Evolutionary conservation across 2,113 vertebrate species (phyloP).

Genomic region (Ciconia boyciana): DNA sequence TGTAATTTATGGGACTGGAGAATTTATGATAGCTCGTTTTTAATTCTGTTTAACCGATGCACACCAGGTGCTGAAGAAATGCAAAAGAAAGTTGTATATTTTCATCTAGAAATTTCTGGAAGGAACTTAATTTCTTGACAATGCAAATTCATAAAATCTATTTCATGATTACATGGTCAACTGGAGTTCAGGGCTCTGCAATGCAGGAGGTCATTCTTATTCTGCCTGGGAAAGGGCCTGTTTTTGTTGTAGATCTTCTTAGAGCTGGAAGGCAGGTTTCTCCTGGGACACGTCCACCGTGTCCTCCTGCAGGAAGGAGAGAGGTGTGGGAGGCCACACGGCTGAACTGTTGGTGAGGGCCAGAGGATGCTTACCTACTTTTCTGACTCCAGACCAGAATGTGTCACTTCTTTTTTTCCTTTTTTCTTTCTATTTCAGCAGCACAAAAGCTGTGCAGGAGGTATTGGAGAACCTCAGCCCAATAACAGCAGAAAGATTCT

Average conservation of each 20-base stretch:
- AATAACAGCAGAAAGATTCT: background rate
- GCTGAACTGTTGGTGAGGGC: rapidly evolving
- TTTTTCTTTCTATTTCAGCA: background rate
- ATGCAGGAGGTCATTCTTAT: background rate
- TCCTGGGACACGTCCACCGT: rapidly evolving
- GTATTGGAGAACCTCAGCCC: background rate
- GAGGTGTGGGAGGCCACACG: background rate
- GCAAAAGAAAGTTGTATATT: rapidly evolving
- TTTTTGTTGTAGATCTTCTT: background rate
- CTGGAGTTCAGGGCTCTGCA: background rate
- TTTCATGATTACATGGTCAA: rapidly evolving
- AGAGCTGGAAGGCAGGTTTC: background rate
- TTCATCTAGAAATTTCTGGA: background rate
- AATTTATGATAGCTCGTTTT: background rate
- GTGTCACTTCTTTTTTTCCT: background rate
- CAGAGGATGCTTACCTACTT: background rate
- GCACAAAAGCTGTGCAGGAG: background rate
- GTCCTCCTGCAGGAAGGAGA: background rate
- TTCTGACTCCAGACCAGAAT: background rate
- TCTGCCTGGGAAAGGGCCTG: background rate
- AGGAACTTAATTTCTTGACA: background rate
- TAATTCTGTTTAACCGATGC: background rate
- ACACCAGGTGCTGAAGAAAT: background rate
- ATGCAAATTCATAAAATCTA: background rate
- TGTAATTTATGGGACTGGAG: background rate